Evolutionary conservation across 92 coral and sea anemone species (phyloP), one percentile per base, ranked within the genome.

Genomic region (Zoanthus solanderi): DNA sequence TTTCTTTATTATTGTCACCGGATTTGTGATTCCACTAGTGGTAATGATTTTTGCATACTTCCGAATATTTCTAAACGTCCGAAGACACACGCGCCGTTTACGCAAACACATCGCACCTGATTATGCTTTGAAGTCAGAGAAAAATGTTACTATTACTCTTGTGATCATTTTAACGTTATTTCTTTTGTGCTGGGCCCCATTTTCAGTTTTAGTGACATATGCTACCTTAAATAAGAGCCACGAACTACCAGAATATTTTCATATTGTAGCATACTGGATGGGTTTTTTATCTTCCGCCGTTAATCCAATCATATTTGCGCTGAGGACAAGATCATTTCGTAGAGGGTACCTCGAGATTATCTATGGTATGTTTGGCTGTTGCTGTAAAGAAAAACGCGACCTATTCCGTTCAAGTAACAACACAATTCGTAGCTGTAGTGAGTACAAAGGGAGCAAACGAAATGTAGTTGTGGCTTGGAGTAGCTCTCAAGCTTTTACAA

Each of bases 151-250:
- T 1, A 57, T 91, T 0, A 91, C 94, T 0, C 72, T 91, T n/a
- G 89, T 88, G 17, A 91, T 91, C 50, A 91, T 91, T 73, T 58
- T 91, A 5, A 78, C 94, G 9, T 78, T 85, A 17, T 91, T 91
- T 75, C 90, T 91, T 11, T 90, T 79, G 37, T 91, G 94, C 29
- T 91, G 94, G 94, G 89, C 92, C 13, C 94, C 94, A 11, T 91
- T 91, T 72, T 88, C 92, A 14, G 83, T 91, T 12, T 78, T 91
- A 4, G 90, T 88, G 14, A 78, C 90, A 0, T 91, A 83, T 52
- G 94, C 94, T 31, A 78, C 92, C 1, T 46, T 91, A 9, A 84
- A 60, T 46, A 88, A 88, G 13, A 80, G 66, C 18, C 83, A 91
- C 45, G 23, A 23, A 37, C 72, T 91, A 30, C 92, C 94, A 0